These are phyloP conservation scores for Polietes domitor DNA, from an alignment of 2,888 invertebrate genomes.

Conservation along the genomic window DNA sequence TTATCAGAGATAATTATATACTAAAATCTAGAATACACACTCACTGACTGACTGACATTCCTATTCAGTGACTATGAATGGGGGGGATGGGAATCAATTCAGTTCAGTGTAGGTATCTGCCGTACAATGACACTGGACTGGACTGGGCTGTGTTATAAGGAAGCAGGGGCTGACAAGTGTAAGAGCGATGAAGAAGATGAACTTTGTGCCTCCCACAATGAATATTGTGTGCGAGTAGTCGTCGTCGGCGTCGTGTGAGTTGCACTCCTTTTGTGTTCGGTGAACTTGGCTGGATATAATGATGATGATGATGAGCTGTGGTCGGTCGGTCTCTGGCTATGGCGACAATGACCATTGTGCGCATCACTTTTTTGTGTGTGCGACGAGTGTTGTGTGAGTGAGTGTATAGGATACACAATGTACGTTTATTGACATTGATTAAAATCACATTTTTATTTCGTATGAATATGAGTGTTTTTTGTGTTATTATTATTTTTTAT, in stretches of 20 bases:
- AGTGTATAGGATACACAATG: slow-evolving; percentile 41
- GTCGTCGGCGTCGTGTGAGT: not conserved
- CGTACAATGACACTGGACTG: too few species aligned
- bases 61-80: too few species aligned
- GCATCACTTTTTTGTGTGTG: not conserved
- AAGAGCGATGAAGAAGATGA: too few species aligned
- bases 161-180: too few species aligned
- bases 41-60: too few species aligned
- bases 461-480: slow-evolving; percentile 27
- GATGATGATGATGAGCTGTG: not conserved
- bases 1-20: too few species aligned
- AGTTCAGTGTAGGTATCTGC: too few species aligned
- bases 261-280: not conserved
- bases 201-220: too few species aligned
- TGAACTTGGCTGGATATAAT: not conserved
- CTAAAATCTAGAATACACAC: too few species aligned
- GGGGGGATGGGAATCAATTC: too few species aligned
- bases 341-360: slow-evolving; percentile 16
- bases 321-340: not conserved
- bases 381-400: not conserved
- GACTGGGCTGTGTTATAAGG: too few species aligned
- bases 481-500: slow-evolving; percentile 40
- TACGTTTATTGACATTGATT: slow-evolving; percentile 34
- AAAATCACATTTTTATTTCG: slow-evolving; percentile 28
- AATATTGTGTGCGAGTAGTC: too few species aligned